Percentiles rank a stretch among this genome's conserved stretches.
Conservation (phyloP, 2,888 invertebrate species). For the Polydesmus complanatus region DNA sequence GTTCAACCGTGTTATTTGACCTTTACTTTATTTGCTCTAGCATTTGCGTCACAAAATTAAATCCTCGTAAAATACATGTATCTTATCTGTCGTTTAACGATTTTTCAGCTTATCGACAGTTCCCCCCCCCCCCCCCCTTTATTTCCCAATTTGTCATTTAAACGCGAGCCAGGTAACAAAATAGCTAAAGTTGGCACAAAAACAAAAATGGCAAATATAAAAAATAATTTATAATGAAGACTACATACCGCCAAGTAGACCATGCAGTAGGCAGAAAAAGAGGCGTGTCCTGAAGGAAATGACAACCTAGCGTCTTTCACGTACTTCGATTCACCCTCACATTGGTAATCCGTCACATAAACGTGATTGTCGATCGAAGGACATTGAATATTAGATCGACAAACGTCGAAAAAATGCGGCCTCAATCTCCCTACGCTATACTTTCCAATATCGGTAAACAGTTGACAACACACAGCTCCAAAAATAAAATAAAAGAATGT, state of each 20-base stretch:
- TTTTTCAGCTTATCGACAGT: too few species aligned
- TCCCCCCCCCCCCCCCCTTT: too few species aligned
- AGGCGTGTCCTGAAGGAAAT: conserved; percentile 84
- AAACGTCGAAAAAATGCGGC: conserved; percentile 86
- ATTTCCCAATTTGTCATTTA: too few species aligned
- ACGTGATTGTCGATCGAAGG: conserved; percentile 33
- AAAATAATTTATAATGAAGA: conserved; percentile 1
- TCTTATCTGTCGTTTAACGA: too few species aligned
- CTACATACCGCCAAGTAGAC: conserved; percentile 11
- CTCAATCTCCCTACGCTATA: conserved; percentile 82
- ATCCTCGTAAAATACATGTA: too few species aligned
- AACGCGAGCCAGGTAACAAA: too few species aligned
- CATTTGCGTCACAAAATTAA: too few species aligned
- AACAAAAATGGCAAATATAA: not conserved
- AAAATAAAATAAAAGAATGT: conserved; percentile 71
- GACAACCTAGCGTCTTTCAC: conserved; percentile 44
- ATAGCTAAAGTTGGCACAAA: not conserved
- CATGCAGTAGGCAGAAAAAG: conserved; percentile 63
- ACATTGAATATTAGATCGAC: conserved; percentile 51
- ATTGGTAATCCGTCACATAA: conserved; percentile 27
- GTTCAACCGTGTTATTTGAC: too few species aligned
- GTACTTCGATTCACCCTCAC: conserved; percentile 20
- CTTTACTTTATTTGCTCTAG: too few species aligned
- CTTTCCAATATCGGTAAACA: conserved; percentile 84
- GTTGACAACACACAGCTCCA: conserved; percentile 68